These are phyloP conservation scores for Merodon equestris DNA, from an alignment of 2,888 invertebrate genomes.

Conservation along the genomic window DNA sequence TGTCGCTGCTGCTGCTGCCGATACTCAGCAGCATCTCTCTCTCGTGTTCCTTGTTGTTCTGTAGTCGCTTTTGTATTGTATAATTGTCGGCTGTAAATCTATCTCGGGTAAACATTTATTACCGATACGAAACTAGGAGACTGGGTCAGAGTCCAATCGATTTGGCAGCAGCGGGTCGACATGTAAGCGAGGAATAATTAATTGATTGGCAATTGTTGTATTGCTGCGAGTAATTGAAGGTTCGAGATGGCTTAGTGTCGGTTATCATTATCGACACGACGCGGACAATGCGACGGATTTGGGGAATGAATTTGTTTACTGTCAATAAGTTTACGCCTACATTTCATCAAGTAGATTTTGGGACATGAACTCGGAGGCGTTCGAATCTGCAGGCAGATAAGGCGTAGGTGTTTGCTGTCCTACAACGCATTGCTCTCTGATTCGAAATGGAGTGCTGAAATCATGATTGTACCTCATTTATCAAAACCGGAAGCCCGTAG, in stretches of 20 bases:
- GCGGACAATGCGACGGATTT: not conserved
- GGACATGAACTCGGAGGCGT: not conserved
- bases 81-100: conserved; percentile 49
- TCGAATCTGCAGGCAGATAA: not conserved
- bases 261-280: not conserved
- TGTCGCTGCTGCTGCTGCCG: not conserved
- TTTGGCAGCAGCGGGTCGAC: not conserved
- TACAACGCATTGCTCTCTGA: not conserved
- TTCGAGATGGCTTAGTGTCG: not conserved
- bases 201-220: conserved; percentile 10
- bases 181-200: conserved; percentile 8
- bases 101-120: conserved; percentile 36
- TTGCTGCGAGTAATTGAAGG: not conserved
- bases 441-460: not conserved
- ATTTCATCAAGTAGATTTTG: not conserved
- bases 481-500: no score
- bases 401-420: not conserved
- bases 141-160: conserved; percentile 7
- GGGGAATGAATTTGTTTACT: not conserved
- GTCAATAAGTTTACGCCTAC: not conserved
- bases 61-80: conserved; percentile 23
- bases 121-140: conserved; percentile 7
- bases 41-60: conserved; percentile 6
- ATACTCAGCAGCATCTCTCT: not conserved
- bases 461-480: no score